phyloP scores from a whole-genome alignment of 1,140 invertebrate genomes.

The Gryllus bimaculatus region DNA sequence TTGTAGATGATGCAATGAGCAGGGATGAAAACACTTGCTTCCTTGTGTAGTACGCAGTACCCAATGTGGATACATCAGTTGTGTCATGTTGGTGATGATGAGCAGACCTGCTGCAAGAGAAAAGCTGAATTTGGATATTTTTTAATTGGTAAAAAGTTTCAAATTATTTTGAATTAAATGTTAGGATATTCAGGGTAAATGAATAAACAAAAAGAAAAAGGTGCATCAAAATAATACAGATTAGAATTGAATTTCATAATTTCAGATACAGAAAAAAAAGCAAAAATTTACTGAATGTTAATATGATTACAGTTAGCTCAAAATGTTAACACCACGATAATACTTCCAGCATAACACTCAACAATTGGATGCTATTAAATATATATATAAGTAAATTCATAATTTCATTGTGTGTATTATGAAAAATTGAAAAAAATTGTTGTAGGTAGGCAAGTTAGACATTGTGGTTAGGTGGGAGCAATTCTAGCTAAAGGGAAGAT shows the following conservation, averaged over 20 bases:
- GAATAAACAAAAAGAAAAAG: not conserved
- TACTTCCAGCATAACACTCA: not conserved
- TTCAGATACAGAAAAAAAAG: not conserved
- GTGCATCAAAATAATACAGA: not conserved
- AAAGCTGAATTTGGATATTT: not conserved
- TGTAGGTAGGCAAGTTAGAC: not conserved
- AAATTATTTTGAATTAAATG: not conserved
- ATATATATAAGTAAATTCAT: not conserved
- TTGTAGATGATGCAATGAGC: not conserved
- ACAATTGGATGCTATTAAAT: not conserved
- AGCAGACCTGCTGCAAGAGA: not conserved
- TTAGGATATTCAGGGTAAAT: not conserved
- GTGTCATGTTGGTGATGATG: slow-evolving; percentile 3
- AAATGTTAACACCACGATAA: not conserved
- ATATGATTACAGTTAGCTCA: not conserved
- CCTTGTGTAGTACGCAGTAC: not conserved
- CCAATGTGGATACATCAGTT: not conserved
- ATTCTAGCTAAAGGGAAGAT: not conserved
- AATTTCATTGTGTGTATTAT: not conserved
- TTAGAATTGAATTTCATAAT: not conserved
- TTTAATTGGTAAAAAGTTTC: not conserved
- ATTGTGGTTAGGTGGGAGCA: not conserved
- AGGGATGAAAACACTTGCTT: not conserved
- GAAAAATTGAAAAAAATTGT: not conserved
- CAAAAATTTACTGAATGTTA: not conserved